A percentile compares a stretch with the other conserved stretches of the same genome.
phyloP scores from a whole-genome alignment of 2,113 vertebrate genomes.

The Alosa alosa region DNA sequence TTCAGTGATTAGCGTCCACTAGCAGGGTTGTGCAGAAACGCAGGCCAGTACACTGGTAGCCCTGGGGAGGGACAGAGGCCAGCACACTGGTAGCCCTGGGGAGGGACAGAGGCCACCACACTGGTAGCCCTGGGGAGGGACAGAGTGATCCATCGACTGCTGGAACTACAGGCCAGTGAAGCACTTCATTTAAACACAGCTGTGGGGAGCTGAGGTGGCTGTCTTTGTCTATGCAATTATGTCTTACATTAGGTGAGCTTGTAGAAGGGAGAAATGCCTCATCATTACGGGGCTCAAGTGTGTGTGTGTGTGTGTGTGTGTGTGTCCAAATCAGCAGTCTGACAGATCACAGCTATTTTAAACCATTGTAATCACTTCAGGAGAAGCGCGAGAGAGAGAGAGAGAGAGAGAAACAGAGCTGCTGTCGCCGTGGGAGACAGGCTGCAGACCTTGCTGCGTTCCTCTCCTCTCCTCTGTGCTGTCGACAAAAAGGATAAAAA shows the following conservation, averaged over 20 bases:
- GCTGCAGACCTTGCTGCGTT: neutral
- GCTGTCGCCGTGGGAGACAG: neutral
- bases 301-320: no score
- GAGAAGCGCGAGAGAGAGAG: neutral
- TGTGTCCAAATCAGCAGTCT: neutral
- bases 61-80: no score
- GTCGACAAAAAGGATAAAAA: no score
- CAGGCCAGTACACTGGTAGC: no score
- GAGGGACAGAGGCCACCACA: no score
- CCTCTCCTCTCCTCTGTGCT: neutral
- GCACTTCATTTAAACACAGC: no score
- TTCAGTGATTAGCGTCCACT: neutral
- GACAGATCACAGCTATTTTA: slow-evolving; percentile 1
- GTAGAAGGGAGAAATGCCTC: neutral
- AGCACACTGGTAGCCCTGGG: no score
- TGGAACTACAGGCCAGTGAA: neutral
- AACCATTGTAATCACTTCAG: neutral
- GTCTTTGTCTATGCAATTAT: neutral
- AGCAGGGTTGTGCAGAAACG: neutral
- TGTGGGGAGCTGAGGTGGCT: neutral
- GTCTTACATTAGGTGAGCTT: neutral
- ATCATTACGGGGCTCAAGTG: neutral
- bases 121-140: neutral
- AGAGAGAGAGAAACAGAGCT: neutral
- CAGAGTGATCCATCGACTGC: neutral